Base-by-base conservation (phyloP, 1,140 invertebrate species). In the Orius insidiosus region DNA sequence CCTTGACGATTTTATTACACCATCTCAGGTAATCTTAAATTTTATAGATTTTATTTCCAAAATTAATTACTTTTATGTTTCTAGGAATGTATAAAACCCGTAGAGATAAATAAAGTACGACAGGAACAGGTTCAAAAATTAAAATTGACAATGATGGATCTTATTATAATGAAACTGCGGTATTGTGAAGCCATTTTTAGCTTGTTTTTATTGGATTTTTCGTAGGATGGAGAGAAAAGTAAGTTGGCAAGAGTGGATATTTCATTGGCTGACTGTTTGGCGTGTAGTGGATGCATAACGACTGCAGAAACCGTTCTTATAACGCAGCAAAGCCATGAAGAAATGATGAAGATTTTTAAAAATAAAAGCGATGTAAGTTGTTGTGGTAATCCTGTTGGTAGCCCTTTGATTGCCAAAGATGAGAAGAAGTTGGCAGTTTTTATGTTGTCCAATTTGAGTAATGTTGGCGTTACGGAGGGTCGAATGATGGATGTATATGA, bases 271-370 rank as follows among this genome's bases (percentile, higher is more conserved):
- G 95, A 99, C 71, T 99, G 95, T 65, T 67, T 99, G 39, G 94
- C 94, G 1, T 99, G 95, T 61, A 97, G 89, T 59, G 95, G 95
- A 4, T 99, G 96, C 59, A 94, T 99, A 51, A 99, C 96, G 18
- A 96, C 92, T 19, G 93, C 95, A 2, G 96, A 99, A 67, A 90
- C 86, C 66, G 85, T 98, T 7, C 69, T 99, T 2, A 82, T 99
- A 30, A 83, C 85, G 0, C 83, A 93, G 61, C 95, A 98, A 66
- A 95, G 86, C 63, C 83, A 87, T 55, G 85, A 94, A 53, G 85
- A 98, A 65, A 62, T 98, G 4, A 66, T 89, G 6, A 74, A 74
- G 65, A 71, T 83, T 30, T 68, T 88, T 48, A 62, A 72, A 53
- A 78, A 76, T 49, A 60, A 59, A 48, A 35, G 56, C 65, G 11